A percentile compares a stretch with the other conserved stretches of the same genome.
phyloP scores from a whole-genome alignment of 1,140 invertebrate species.

The Phocides pigmalion region DNA sequence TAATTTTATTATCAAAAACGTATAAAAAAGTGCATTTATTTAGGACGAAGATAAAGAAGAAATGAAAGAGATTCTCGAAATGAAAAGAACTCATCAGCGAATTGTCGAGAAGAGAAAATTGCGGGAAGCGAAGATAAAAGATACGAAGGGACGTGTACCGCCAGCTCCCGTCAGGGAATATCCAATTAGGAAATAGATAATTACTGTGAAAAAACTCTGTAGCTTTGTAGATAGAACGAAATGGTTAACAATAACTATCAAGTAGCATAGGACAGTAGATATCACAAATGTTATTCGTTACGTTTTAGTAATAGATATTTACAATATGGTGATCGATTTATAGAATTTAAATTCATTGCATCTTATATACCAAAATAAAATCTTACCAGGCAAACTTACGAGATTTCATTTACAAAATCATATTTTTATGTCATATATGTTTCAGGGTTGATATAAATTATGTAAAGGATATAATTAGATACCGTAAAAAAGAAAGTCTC shows the following conservation, averaged over 20 bases:
- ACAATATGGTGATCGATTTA: not conserved
- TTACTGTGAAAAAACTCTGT: not conserved
- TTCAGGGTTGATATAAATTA: not conserved
- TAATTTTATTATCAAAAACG: not conserved
- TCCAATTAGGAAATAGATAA: constrained; percentile 57
- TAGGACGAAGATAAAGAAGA: constrained; percentile 96
- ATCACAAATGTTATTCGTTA: too few species aligned
- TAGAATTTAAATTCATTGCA: too few species aligned
- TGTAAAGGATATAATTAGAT: not conserved
- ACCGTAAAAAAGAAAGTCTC: not conserved
- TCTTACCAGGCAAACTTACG: too few species aligned
- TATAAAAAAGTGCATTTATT: constrained; percentile 39
- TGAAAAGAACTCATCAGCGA: constrained; percentile 93
- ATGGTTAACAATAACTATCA: not conserved
- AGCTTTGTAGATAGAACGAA: not conserved
- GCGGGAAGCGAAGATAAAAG: constrained; percentile 56
- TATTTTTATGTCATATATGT: too few species aligned
- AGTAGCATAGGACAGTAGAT: not conserved
- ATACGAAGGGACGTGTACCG: constrained; percentile 40
- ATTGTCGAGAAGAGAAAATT: constrained; percentile 87
- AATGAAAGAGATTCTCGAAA: constrained; percentile 96
- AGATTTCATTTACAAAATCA: too few species aligned
- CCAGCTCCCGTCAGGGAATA: constrained; percentile 54
- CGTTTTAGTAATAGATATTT: not conserved
- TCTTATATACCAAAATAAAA: too few species aligned